These are phyloP conservation scores for Caprella mutica DNA, from an alignment of 2,888 invertebrate genomes.

Conservation along the genomic window DNA sequence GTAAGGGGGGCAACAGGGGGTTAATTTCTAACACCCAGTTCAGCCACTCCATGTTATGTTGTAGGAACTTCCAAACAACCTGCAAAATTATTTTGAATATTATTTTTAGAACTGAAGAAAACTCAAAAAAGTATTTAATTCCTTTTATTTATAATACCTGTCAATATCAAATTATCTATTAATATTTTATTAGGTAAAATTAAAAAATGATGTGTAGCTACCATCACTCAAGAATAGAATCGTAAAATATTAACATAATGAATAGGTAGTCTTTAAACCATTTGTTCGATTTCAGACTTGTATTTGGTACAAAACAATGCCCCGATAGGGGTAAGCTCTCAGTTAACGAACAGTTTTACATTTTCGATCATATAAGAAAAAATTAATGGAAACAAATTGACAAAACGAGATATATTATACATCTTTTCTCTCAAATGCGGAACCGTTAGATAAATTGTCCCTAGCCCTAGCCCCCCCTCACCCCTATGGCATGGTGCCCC, in stretches of 20 bases:
- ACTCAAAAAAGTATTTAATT: no score
- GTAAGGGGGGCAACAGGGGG: slow-evolving; percentile 13
- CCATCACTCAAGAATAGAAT: neutral
- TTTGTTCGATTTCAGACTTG: no score
- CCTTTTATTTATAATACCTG: no score
- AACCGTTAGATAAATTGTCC: neutral
- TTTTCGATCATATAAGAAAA: neutral
- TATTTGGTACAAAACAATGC: no score
- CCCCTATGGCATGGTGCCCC: slow-evolving; percentile 28
- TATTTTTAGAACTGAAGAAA: no score
- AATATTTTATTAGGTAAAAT: neutral
- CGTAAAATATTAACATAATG: no score
- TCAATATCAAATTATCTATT: no score
- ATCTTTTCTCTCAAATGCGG: neutral
- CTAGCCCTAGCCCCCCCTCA: neutral
- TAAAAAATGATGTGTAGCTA: neutral
- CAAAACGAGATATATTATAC: neutral
- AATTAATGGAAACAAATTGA: neutral
- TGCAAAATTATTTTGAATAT: no score
- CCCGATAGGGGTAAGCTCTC: no score
- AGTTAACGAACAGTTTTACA: neutral
- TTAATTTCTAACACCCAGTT: slow-evolving; percentile 16
- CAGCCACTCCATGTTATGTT: slow-evolving; percentile 29
- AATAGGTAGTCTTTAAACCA: no score
- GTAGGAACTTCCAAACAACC: slow-evolving; percentile 26